These are phyloP conservation scores for Leucozona laternaria DNA, from an alignment of 2,888 invertebrate species.

Conservation along the genomic window DNA sequence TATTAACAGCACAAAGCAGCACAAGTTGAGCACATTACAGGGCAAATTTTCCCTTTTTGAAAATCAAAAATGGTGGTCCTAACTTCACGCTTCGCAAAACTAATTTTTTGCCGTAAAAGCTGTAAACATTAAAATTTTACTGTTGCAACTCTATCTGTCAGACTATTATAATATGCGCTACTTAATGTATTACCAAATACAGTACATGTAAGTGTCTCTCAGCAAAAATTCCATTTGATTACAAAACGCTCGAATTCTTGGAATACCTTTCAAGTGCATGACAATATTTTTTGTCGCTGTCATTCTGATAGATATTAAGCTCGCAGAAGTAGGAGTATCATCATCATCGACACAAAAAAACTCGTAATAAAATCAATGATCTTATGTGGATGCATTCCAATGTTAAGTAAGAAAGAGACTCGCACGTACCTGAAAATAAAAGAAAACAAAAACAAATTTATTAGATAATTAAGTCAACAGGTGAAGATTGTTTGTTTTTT, in stretches of 20 bases:
- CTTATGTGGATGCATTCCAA: neutral
- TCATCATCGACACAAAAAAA: neutral
- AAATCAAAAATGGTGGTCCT: too few species aligned
- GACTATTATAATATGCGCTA: neutral
- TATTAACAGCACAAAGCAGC: too few species aligned
- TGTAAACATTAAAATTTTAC: too few species aligned
- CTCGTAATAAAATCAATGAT: conserved; percentile 15
- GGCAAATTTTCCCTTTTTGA: too few species aligned
- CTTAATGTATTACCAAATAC: neutral
- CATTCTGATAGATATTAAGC: neutral
- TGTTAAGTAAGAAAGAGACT: too few species aligned
- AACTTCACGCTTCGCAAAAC: too few species aligned
- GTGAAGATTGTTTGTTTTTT: conserved; percentile 9
- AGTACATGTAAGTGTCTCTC: neutral
- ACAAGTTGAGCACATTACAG: too few species aligned
- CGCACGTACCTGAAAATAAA: conserved; percentile 31
- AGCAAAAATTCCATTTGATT: conserved; percentile 18
- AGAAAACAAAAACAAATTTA: conserved; percentile 12
- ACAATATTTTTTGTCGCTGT: conserved; percentile 3
- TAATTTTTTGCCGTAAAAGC: too few species aligned
- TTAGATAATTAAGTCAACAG: conserved; percentile 25
- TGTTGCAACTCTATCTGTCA: neutral
- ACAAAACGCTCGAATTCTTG: neutral
- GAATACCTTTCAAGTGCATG: conserved; percentile 27
- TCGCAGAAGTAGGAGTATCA: neutral